Percentiles rank a stretch among this genome's conserved stretches.
Conservation (phyloP, 2,113 vertebrate species). For the Ibidorhyncha struthersii region DNA sequence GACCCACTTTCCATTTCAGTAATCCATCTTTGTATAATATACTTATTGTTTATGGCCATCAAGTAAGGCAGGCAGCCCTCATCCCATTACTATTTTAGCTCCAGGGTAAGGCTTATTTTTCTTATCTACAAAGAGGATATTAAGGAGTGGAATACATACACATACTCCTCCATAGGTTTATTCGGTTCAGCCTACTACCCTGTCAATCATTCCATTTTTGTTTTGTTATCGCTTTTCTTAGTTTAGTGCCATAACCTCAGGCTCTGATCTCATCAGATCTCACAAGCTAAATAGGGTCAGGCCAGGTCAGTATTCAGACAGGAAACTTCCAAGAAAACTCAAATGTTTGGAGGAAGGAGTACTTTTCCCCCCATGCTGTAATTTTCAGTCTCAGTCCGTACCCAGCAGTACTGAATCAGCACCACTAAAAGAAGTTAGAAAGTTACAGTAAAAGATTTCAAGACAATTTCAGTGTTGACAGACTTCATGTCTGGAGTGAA, state of each 20-base stretch:
- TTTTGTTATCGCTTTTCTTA: conserved; percentile 69
- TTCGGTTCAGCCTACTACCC: conserved; percentile 45
- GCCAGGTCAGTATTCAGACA: neutral
- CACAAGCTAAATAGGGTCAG: conserved; percentile 37
- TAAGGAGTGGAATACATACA: conserved; percentile 60
- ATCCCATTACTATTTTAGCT: conserved; percentile 66
- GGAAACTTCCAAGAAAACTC: conserved; percentile 56
- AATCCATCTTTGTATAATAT: conserved; percentile 67
- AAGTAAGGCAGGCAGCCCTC: conserved; percentile 55
- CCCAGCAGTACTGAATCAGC: neutral
- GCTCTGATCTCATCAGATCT: conserved; percentile 60
- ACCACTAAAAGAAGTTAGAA: neutral
- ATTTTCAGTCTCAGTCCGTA: neutral
- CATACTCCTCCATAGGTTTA: conserved; percentile 31
- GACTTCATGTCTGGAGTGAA: neutral
- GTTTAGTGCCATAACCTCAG: conserved; percentile 48
- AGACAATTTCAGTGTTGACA: neutral
- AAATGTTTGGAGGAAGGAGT: neutral
- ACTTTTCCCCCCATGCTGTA: neutral
- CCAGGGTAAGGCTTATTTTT: conserved; percentile 69
- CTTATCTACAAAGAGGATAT: conserved; percentile 70
- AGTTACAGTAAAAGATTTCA: neutral
- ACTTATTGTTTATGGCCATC: conserved; percentile 58
- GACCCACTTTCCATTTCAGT: conserved; percentile 62
- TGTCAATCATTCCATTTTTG: conserved; percentile 61